phyloP scores from a whole-genome alignment of 92 coral and sea anemone genomes.

The Porites divaricata region DNA sequence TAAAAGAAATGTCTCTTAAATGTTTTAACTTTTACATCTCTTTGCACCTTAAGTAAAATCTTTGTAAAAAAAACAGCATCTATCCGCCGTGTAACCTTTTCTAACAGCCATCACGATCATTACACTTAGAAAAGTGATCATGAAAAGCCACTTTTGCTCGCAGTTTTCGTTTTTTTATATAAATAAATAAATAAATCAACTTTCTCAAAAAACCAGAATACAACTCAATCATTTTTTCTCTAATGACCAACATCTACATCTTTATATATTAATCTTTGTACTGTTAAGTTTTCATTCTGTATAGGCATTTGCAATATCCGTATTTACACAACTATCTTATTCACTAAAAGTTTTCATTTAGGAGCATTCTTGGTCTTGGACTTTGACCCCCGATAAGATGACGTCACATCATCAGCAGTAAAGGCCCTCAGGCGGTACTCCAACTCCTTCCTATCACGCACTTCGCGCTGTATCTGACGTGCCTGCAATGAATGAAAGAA shows the following conservation, averaged over 20 bases:
- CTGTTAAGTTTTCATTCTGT: neutral
- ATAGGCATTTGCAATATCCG: neutral
- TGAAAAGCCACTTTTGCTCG: too few relatives aligned
- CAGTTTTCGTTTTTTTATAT: too few relatives aligned
- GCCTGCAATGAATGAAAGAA: conserved; percentile 70
- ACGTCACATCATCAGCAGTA: conserved; percentile 88
- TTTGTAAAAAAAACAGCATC: too few relatives aligned
- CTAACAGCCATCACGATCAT: too few relatives aligned
- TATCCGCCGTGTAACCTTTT: too few relatives aligned
- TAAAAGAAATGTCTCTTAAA: neutral
- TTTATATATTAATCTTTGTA: conserved; percentile 19
- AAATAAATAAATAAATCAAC: neutral
- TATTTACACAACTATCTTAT: neutral
- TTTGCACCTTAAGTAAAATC: too few relatives aligned
- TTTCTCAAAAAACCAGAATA: too few relatives aligned
- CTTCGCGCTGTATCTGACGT: conserved; percentile 81
- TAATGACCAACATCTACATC: neutral
- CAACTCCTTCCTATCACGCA: conserved; percentile 78
- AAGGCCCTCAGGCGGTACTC: conserved; percentile 97
- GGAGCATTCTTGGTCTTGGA: conserved; percentile 29
- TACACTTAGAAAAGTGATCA: too few relatives aligned
- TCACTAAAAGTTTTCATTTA: conserved; percentile 1
- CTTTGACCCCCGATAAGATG: conserved; percentile 32
- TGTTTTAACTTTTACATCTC: neutral
- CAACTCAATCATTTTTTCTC: neutral